These are phyloP conservation scores for Charadrius vociferus DNA, from an alignment of 2,113 vertebrate species.

Conservation along the genomic window DNA sequence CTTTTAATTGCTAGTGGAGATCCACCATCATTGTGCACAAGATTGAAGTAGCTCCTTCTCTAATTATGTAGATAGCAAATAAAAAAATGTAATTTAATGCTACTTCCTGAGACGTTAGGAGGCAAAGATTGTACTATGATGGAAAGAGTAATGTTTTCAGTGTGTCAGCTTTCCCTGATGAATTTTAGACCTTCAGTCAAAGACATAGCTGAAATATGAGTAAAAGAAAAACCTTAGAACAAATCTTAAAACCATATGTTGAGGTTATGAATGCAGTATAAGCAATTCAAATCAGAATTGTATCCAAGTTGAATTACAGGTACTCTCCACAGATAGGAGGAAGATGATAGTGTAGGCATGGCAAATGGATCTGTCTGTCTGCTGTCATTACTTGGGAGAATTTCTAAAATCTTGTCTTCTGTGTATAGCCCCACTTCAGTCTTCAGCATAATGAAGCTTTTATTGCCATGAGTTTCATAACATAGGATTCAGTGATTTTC, in stretches of 20 bases:
- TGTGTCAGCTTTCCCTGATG: neutral
- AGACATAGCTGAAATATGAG: neutral
- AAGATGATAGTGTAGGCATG: neutral
- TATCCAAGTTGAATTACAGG: neutral
- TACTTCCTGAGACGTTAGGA: neutral
- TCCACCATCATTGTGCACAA: neutral
- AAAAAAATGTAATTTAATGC: accelerated
- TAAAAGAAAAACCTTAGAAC: neutral
- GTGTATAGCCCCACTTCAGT: neutral
- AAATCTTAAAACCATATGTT: neutral
- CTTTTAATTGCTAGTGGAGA: neutral
- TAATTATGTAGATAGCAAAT: neutral
- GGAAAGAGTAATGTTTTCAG: neutral
- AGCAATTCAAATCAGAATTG: neutral
- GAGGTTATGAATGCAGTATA: neutral
- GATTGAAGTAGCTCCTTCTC: neutral
- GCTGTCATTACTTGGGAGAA: neutral
- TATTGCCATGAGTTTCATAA: neutral
- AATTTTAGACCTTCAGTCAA: neutral
- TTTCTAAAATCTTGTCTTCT: neutral
- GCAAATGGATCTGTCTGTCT: neutral
- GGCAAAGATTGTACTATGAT: neutral
- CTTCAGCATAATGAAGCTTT: neutral
- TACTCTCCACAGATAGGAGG: neutral
- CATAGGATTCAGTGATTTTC: neutral